Evolutionary conservation across 2,888 invertebrate species (phyloP).

Genomic region (Formica aserva): DNA sequence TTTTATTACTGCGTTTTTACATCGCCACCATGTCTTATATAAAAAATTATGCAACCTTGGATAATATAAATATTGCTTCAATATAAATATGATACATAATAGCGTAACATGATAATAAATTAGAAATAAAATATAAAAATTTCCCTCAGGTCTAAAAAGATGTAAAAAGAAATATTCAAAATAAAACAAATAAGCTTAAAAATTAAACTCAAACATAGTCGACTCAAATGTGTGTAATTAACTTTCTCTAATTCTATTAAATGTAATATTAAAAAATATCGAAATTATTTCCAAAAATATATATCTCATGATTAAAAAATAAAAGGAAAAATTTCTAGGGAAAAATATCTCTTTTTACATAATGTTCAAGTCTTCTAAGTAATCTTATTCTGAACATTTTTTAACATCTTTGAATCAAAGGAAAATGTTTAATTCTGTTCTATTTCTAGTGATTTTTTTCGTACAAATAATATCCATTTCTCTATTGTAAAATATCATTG

Average conservation of each 20-base stretch:
- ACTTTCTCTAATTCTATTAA: not conserved
- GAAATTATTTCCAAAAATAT: not conserved
- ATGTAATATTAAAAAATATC: not conserved
- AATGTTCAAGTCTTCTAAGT: not conserved
- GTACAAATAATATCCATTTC: not conserved
- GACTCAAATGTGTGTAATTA: not conserved
- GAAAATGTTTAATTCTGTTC: conserved; percentile 2
- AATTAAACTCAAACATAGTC: not conserved
- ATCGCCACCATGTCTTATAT: not conserved
- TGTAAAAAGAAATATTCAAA: not conserved
- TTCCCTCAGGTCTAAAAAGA: not conserved
- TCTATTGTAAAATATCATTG: not conserved
- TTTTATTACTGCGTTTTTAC: not conserved
- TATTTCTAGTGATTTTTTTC: not conserved
- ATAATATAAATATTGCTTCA: not conserved
- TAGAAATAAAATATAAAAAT: conserved; percentile 5
- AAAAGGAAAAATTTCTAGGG: not conserved
- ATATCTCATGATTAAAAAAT: not conserved
- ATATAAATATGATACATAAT: conserved; percentile 9
- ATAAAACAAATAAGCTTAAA: not conserved
- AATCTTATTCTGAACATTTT: not conserved
- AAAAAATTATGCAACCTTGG: not conserved
- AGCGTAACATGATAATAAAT: not conserved
- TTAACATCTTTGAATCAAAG: not conserved
- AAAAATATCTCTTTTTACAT: not conserved